Percentiles rank a stretch among this genome's conserved stretches.
Evolutionary conservation across 1,140 invertebrate genomes (phyloP).

Genomic region (Drosophila mojavensis): DNA sequence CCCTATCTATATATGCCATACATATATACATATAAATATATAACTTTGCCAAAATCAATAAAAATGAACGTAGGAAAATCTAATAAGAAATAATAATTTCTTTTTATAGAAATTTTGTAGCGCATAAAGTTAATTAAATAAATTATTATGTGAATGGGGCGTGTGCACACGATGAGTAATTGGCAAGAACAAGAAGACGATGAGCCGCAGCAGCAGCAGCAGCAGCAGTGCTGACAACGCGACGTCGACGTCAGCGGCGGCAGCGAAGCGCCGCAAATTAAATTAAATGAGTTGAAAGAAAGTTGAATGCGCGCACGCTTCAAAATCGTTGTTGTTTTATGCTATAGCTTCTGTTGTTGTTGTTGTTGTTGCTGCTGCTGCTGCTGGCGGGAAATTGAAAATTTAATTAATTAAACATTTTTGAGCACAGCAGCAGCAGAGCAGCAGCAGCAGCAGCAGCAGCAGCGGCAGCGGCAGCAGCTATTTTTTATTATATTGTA

Average conservation of each 20-base stretch:
- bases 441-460: constrained; percentile 34
- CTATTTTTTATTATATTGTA: constrained; percentile 74
- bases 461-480: constrained; percentile 15
- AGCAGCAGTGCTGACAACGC: constrained; percentile 6
- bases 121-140: constrained; percentile 82
- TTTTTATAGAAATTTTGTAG: constrained; percentile 74
- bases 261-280: constrained; percentile 78
- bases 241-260: constrained; percentile 20
- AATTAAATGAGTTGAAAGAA: constrained; percentile 83
- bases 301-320: constrained; percentile 80
- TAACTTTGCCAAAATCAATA: constrained; percentile 32
- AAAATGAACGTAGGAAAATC: constrained; percentile 65
- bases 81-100: constrained; percentile 61
- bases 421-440: constrained; percentile 50
- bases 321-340: constrained; percentile 65
- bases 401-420: constrained; percentile 83
- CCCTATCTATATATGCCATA: not conserved
- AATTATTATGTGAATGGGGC: constrained; percentile 83
- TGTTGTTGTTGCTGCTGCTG: constrained; percentile 38
- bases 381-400: constrained; percentile 71
- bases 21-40: constrained; percentile 9
- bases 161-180: constrained; percentile 81
- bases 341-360: constrained; percentile 37
- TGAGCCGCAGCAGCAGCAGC: constrained; percentile 45
- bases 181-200: constrained; percentile 68